Evolutionary conservation across 2,113 vertebrate species (phyloP).

Genomic region (Oriolus oriolus): DNA sequence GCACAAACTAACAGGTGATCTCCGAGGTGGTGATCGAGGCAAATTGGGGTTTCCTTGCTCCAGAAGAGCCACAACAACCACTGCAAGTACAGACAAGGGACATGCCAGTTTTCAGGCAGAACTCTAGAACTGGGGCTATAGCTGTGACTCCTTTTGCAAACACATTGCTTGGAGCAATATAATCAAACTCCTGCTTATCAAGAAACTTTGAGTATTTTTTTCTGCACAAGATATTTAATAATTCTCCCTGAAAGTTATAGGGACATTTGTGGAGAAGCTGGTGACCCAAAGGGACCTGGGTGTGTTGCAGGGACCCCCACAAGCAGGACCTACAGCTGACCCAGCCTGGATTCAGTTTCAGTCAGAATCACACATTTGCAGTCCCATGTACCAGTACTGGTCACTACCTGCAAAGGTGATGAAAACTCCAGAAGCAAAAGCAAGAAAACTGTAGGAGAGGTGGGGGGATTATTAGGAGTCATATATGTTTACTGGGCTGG

Average conservation of each 20-base stretch:
- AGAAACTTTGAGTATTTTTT: not conserved
- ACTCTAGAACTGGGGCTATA: not conserved
- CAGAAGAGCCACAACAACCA: not conserved
- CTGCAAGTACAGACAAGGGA: not conserved
- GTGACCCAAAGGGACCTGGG: not conserved
- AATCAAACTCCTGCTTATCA: not conserved
- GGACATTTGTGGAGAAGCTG: not conserved
- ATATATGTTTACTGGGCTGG: not conserved
- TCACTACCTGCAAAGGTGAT: not conserved
- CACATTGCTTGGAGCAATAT: not conserved
- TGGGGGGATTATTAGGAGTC: not conserved
- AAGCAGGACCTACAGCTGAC: not conserved
- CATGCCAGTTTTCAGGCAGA: not conserved
- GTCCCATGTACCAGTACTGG: not conserved
- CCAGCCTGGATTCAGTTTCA: not conserved
- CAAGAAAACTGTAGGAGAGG: not conserved
- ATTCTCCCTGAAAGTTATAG: not conserved
- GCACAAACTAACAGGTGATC: too few species aligned
- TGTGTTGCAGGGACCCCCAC: not conserved
- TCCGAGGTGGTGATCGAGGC: not conserved
- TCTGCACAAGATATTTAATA: not conserved
- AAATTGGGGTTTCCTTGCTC: not conserved
- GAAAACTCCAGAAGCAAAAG: not conserved
- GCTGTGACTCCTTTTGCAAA: not conserved
- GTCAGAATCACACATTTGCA: not conserved